These are phyloP conservation scores for Brachionus sp. DNA, from an alignment of 1,140 invertebrate genomes.

Conservation along the genomic window DNA sequence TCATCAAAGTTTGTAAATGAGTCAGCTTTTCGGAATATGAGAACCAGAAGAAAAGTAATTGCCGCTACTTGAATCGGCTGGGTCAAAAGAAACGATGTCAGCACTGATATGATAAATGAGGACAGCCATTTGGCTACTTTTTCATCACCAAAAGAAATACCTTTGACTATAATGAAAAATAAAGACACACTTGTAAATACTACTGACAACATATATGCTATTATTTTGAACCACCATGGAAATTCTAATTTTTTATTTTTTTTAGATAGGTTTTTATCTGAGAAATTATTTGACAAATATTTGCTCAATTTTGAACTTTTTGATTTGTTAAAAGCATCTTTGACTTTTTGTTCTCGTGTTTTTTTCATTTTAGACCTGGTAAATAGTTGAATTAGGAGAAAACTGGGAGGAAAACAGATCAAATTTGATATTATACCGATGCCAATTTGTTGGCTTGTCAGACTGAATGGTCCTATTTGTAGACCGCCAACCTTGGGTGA, in stretches of 20 bases:
- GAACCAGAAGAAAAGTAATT: conserved; percentile 53
- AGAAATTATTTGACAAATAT: not conserved
- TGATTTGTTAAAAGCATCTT: not conserved
- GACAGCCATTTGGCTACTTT: conserved; percentile 64
- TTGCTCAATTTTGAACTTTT: not conserved
- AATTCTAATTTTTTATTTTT: conserved; percentile 50
- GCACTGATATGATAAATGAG: conserved; percentile 63
- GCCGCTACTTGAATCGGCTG: conserved; percentile 64
- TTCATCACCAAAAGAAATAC: conserved; percentile 63
- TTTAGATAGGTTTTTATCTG: not conserved
- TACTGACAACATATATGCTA: conserved; percentile 62
- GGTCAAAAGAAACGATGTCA: conserved; percentile 63
- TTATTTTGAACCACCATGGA: conserved; percentile 62
- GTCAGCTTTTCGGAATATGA: conserved; percentile 48
- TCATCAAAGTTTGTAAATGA: conserved; percentile 60
- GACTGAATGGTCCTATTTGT: not conserved
- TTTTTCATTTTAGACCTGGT: not conserved
- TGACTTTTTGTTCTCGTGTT: not conserved
- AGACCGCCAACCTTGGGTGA: not conserved
- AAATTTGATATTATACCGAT: conserved; percentile 36
- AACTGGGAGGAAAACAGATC: not conserved
- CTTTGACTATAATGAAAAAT: conserved; percentile 63
- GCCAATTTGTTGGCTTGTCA: conserved; percentile 19
- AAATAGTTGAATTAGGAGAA: conserved; percentile 30
- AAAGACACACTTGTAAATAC: conserved; percentile 57